Percentiles rank a stretch among this genome's conserved stretches.
phyloP scores from a whole-genome alignment of 1,140 invertebrate genomes.

The Ostrea denselamellosa region DNA sequence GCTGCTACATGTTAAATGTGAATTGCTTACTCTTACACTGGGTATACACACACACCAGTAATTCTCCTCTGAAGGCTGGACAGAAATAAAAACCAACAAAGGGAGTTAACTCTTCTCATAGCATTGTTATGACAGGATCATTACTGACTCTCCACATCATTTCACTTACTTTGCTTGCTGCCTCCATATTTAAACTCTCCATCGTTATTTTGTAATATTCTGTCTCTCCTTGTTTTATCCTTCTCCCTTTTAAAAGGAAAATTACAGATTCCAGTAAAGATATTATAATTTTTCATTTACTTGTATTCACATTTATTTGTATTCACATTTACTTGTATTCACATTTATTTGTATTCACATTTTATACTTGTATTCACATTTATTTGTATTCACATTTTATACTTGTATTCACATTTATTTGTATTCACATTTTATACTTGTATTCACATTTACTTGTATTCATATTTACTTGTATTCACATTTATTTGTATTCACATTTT shows the following conservation, averaged over 20 bases:
- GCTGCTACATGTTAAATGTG: background rate
- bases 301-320: too few species aligned
- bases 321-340: too few species aligned
- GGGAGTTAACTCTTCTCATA: background rate
- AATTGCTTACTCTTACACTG: background rate
- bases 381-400: too few species aligned
- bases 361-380: too few species aligned
- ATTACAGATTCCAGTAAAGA: background rate
- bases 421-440: too few species aligned
- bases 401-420: too few species aligned
- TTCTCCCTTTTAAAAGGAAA: background rate
- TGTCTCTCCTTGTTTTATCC: constrained; percentile 49
- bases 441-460: too few species aligned
- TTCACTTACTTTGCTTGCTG: constrained; percentile 52
- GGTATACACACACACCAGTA: constrained; percentile 28
- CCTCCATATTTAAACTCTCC: constrained; percentile 54
- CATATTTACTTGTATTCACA: too few species aligned
- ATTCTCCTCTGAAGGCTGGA: constrained; percentile 7
- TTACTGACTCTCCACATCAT: background rate
- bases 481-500: too few species aligned
- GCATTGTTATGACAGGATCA: background rate
- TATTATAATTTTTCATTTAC: background rate
- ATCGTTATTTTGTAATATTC: constrained; percentile 56
- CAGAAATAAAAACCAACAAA: background rate
- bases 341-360: too few species aligned